A percentile compares a stretch with the other conserved stretches of the same genome.
Evolutionary conservation across 2,113 vertebrate species (phyloP).

Genomic region (Siphamia tubifer): DNA sequence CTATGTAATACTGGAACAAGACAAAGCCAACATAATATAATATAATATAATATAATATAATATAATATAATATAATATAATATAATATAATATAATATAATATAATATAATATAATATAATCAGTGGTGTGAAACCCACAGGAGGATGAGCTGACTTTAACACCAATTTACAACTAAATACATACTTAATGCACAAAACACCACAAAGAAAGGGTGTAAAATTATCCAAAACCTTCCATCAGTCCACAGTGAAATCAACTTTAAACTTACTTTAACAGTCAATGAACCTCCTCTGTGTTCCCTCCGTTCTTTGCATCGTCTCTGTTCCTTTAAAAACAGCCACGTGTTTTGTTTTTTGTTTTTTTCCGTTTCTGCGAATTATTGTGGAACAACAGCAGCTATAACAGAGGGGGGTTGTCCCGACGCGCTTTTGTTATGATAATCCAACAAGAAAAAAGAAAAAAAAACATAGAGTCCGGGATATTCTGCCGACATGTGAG

Average conservation of each 20-base stretch:
- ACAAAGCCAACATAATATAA: no score
- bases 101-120: no score
- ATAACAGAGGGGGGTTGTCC: slow-evolving; percentile 37
- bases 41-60: no score
- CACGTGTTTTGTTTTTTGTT: slow-evolving; percentile 68
- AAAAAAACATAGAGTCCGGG: not conserved
- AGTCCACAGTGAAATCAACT: not conserved
- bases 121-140: not conserved
- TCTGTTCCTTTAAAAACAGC: slow-evolving; percentile 59
- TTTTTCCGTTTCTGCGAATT: slow-evolving; percentile 8
- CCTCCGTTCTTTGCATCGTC: slow-evolving; percentile 46
- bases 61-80: no score
- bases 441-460: slow-evolving; percentile 37
- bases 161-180: not conserved
- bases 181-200: not conserved
- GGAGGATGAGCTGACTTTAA: not conserved
- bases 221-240: not conserved
- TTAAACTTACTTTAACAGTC: slow-evolving; percentile 76
- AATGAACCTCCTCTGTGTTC: not conserved
- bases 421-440: slow-evolving; percentile 64
- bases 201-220: not conserved
- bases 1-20: no score
- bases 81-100: no score
- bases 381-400: slow-evolving; percentile 28
- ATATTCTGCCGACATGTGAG: slow-evolving; percentile 19